Percentiles rank a stretch among this genome's conserved stretches.
Conservation (phyloP, 2,888 invertebrate genomes). For the Argyresthia albistria region DNA sequence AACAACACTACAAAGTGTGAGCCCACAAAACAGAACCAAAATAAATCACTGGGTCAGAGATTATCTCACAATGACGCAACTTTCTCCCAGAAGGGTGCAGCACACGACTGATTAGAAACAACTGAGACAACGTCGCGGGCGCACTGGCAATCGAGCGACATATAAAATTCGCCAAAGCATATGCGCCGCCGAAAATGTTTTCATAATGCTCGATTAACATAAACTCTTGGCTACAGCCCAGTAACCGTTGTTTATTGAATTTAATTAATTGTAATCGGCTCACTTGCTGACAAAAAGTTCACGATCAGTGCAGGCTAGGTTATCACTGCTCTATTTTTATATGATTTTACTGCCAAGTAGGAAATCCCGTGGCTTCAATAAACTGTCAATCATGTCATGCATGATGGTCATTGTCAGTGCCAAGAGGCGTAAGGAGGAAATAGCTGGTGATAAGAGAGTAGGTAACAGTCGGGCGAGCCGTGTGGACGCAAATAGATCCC, state of each 20-base stretch:
- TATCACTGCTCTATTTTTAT: too few relatives aligned
- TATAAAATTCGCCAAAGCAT: slow-evolving; percentile 47
- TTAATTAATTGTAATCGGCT: slow-evolving; percentile 17
- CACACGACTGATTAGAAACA: slow-evolving; percentile 24
- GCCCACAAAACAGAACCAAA: too few relatives aligned
- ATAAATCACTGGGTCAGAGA: neutral
- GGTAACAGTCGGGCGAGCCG: slow-evolving; percentile 27
- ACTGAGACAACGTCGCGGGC: slow-evolving; percentile 24
- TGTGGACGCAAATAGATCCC: slow-evolving; percentile 46
- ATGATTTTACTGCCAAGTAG: slow-evolving; percentile 1
- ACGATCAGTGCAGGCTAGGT: too few relatives aligned
- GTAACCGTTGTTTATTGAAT: slow-evolving; percentile 29
- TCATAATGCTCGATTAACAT: slow-evolving; percentile 48
- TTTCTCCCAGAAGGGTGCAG: slow-evolving; percentile 19
- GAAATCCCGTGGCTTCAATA: neutral
- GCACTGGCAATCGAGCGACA: slow-evolving; percentile 31
- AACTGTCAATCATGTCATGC: neutral
- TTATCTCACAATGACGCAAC: slow-evolving; percentile 25
- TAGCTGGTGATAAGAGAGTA: slow-evolving; percentile 40
- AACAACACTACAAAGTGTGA: too few relatives aligned
- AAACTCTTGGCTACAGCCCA: slow-evolving; percentile 50
- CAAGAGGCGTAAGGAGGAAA: slow-evolving; percentile 51
- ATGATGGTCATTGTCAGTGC: slow-evolving; percentile 40
- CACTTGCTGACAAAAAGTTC: slow-evolving; percentile 2
- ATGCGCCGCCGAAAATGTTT: slow-evolving; percentile 40